A percentile compares a stretch with the other conserved stretches of the same genome.
Evolutionary conservation across 2,113 vertebrate genomes (phyloP).

Genomic region (Puma concolor): DNA sequence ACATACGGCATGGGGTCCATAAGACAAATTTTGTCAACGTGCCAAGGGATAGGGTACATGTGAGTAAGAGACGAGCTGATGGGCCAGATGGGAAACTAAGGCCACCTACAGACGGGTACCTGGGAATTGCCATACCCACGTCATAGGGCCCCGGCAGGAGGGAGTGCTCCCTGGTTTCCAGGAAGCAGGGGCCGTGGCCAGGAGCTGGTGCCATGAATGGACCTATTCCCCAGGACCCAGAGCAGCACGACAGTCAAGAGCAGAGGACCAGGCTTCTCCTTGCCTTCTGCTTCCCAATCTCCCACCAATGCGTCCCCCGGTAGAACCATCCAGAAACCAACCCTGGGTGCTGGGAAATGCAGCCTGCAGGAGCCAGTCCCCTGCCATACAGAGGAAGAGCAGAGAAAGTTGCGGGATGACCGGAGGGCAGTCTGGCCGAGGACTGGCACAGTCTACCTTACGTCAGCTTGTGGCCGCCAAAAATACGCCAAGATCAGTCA

Average conservation of each 20-base stretch:
- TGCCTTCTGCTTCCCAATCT: background rate
- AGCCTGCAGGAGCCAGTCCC: background rate
- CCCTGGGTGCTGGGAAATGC: background rate
- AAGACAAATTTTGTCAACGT: background rate
- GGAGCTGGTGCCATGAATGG: background rate
- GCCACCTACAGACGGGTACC: background rate
- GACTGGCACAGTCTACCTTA: background rate
- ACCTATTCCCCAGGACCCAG: background rate
- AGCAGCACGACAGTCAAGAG: background rate
- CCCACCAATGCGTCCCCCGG: background rate
- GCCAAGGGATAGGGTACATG: background rate
- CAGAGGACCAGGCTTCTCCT: background rate
- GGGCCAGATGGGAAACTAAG: background rate
- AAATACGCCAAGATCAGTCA: background rate
- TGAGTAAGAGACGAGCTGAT: background rate
- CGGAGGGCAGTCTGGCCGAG: background rate
- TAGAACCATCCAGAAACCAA: background rate
- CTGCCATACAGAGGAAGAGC: background rate
- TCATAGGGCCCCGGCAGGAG: background rate
- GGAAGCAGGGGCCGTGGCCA: background rate
- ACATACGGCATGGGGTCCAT: background rate
- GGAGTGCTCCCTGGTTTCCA: background rate
- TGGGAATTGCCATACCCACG: background rate
- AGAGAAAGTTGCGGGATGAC: background rate
- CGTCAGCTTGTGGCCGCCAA: background rate